Conservation (phyloP, 2,888 invertebrate genomes). For the Glomeris marginata region DNA sequence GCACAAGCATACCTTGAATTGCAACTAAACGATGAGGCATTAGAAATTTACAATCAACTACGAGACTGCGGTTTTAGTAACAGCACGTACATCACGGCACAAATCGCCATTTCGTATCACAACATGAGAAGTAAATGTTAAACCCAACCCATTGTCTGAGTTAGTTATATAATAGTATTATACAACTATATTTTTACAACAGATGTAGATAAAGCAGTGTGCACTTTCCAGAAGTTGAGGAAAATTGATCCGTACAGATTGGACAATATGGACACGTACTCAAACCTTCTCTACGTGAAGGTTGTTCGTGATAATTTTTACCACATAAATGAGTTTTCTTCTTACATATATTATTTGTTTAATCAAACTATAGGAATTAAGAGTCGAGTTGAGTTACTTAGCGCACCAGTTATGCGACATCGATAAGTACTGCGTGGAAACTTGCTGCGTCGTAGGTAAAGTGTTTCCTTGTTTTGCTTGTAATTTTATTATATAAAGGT, state of each 20-base stretch:
- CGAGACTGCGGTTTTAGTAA: conserved; percentile 65
- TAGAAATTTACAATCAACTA: conserved; percentile 63
- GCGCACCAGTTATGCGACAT: conserved; percentile 87
- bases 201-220: conserved; percentile 81
- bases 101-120: conserved; percentile 83
- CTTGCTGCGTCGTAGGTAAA: conserved; percentile 89
- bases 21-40: conserved; percentile 74
- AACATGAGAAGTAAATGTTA: conserved; percentile 59
- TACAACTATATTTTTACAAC: too few relatives aligned
- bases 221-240: conserved; percentile 65
- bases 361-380: conserved; percentile 44
- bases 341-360: background rate
- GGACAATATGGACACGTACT: conserved; percentile 92
- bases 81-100: conserved; percentile 76
- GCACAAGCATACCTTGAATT: conserved; percentile 80
- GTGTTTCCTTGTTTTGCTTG: conserved; percentile 2
- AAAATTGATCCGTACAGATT: conserved; percentile 80
- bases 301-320: conserved; percentile 18
- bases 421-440: conserved; percentile 93
- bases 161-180: background rate
- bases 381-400: conserved; percentile 77
- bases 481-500: background rate
- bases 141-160: background rate
- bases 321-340: background rate
- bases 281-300: conserved; percentile 86